Percentiles rank a stretch among this genome's conserved stretches.
phyloP scores from a whole-genome alignment of 2,113 vertebrate genomes.

The Oenanthe melanoleuca region DNA sequence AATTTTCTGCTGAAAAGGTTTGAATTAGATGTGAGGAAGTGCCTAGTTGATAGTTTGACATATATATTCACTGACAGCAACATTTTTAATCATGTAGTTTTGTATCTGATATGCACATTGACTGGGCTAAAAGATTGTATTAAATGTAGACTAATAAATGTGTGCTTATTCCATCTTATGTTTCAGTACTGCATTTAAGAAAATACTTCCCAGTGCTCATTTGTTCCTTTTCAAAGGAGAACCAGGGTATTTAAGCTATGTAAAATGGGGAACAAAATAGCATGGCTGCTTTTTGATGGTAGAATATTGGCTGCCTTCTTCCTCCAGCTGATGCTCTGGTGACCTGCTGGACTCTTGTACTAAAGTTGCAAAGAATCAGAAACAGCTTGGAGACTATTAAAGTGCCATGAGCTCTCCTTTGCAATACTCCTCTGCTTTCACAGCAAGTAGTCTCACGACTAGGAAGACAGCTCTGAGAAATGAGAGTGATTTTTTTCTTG shows the following conservation, averaged over 20 bases:
- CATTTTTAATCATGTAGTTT: constrained; percentile 12
- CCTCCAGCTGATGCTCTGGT: background rate
- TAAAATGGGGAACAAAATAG: background rate
- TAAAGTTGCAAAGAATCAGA: background rate
- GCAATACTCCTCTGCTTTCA: background rate
- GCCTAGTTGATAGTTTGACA: constrained; percentile 8
- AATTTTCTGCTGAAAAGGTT: constrained; percentile 22
- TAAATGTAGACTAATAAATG: background rate
- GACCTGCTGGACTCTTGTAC: background rate
- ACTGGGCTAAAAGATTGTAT: background rate
- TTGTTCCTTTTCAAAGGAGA: background rate
- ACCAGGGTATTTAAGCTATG: background rate
- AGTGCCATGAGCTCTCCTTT: background rate
- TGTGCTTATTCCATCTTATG: background rate
- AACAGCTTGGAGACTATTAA: background rate
- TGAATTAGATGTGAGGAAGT: constrained; percentile 32
- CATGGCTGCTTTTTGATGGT: background rate
- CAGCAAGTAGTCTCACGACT: background rate
- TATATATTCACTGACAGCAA: background rate
- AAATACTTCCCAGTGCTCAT: background rate
- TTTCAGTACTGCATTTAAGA: background rate
- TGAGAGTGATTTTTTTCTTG: background rate
- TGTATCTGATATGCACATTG: background rate
- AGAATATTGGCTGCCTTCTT: background rate
- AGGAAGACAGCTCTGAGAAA: background rate